Conservation (phyloP, 2,113 vertebrate genomes). For the Gymnorhina tibicen region DNA sequence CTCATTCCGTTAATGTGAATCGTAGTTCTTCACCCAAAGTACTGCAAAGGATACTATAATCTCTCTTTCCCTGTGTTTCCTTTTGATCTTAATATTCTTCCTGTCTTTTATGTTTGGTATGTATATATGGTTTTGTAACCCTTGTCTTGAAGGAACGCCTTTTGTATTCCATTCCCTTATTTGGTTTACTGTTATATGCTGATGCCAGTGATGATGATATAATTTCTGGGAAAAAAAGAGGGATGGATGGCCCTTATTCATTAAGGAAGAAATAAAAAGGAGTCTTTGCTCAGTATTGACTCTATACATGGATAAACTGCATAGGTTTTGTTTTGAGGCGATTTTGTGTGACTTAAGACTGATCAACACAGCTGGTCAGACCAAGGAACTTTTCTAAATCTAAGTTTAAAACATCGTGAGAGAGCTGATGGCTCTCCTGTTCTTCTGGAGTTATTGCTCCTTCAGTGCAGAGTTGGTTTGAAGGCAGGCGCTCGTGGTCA, state of each 20-base stretch:
- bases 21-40: not conserved
- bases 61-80: not conserved
- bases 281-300: not conserved
- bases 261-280: not conserved
- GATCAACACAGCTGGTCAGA: not conserved
- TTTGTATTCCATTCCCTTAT: constrained; percentile 29
- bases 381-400: not conserved
- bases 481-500: fast-evolving
- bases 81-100: not conserved
- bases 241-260: not conserved
- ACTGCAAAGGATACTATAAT: not conserved
- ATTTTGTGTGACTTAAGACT: not conserved
- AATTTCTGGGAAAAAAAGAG: not conserved
- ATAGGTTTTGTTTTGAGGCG: not conserved
- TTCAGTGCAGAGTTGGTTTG: not conserved
- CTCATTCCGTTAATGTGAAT: not conserved
- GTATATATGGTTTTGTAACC: constrained; percentile 55
- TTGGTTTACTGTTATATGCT: constrained; percentile 57
- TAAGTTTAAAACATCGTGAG: not conserved
- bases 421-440: not conserved
- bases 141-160: not conserved
- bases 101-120: constrained; percentile 19
- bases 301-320: not conserved
- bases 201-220: not conserved
- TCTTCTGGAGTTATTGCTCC: not conserved